These are phyloP conservation scores for Meandrina meandrites DNA, from an alignment of 92 coral and sea anemone species.

Conservation along the genomic window DNA sequence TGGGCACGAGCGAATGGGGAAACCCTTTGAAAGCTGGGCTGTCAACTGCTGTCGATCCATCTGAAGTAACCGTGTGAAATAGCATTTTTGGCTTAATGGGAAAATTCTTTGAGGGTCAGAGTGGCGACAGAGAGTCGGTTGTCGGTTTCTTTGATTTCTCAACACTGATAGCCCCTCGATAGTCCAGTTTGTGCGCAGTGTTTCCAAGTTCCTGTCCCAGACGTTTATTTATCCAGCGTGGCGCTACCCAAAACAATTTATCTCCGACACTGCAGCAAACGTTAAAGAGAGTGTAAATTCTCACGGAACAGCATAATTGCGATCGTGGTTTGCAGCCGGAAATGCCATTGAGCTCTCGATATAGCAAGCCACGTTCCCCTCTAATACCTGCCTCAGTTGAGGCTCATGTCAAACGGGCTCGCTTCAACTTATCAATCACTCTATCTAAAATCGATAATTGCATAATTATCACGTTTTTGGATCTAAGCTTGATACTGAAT, in stretches of 20 bases:
- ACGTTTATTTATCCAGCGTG: slow-evolving; percentile 75
- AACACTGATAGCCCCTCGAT: slow-evolving; percentile 48
- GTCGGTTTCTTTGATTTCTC: slow-evolving; percentile 96
- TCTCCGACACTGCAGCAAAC: slow-evolving; percentile 15
- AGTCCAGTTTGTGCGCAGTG: slow-evolving; percentile 9
- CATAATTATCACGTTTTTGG: slow-evolving; percentile 97
- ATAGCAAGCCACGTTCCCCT: slow-evolving; percentile 57
- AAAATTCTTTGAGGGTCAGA: slow-evolving; percentile 98
- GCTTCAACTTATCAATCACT: slow-evolving; percentile 84
- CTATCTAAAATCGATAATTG: slow-evolving; percentile 99
- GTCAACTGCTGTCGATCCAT: slow-evolving; percentile 1
- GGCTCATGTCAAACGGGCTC: slow-evolving; percentile 66
- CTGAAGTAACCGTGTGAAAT: slow-evolving; percentile 45
- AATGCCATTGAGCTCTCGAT: slow-evolving; percentile 70
- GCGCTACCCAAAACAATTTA: slow-evolving; percentile 64
- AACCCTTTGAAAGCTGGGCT: slow-evolving; percentile 9
- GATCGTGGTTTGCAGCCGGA: slow-evolving; percentile 80
- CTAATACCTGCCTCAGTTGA: slow-evolving; percentile 61
- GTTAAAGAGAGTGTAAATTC: slow-evolving; percentile 8
- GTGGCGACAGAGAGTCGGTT: slow-evolving; percentile 97
- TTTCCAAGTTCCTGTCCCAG: slow-evolving; percentile 17
- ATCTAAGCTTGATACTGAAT: slow-evolving; percentile 89
- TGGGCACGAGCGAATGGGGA: slow-evolving; percentile 10
- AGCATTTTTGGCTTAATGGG: slow-evolving; percentile 82
- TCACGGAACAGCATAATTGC: slow-evolving; percentile 43